Conservation (phyloP, 2,797 vertebrate species). For the Glossophaga mutica region DNA sequence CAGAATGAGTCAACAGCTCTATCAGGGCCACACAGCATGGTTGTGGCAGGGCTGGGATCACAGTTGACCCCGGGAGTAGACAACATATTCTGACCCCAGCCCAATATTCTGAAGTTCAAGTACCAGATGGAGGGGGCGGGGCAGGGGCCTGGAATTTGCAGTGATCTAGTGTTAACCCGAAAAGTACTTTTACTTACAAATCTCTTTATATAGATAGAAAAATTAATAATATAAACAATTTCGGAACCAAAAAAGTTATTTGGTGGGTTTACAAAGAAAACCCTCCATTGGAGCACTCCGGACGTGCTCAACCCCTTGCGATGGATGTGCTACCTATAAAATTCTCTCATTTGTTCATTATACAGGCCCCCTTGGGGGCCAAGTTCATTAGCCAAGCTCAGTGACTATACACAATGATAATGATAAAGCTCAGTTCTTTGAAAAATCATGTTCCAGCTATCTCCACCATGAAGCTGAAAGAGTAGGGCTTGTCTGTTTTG, state of each 20-base stretch:
- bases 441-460: background rate
- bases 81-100: background rate
- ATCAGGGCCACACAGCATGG: background rate
- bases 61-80: background rate
- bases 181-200: constrained; percentile 13
- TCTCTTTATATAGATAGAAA: background rate
- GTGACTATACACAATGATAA: background rate
- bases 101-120: background rate
- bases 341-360: background rate
- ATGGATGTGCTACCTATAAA: background rate
- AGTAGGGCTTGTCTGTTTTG: background rate
- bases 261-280: background rate
- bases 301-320: background rate
- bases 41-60: background rate
- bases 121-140: background rate
- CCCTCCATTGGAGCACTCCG: background rate
- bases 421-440: background rate
- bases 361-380: background rate
- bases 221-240: background rate
- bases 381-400: constrained; percentile 1
- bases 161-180: background rate
- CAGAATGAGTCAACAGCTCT: background rate
- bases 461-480: background rate
- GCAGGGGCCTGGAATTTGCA: background rate
- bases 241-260: background rate